Evolutionary conservation across 2,797 vertebrate species (phyloP).

Genomic region (Onychomys torridus): DNA sequence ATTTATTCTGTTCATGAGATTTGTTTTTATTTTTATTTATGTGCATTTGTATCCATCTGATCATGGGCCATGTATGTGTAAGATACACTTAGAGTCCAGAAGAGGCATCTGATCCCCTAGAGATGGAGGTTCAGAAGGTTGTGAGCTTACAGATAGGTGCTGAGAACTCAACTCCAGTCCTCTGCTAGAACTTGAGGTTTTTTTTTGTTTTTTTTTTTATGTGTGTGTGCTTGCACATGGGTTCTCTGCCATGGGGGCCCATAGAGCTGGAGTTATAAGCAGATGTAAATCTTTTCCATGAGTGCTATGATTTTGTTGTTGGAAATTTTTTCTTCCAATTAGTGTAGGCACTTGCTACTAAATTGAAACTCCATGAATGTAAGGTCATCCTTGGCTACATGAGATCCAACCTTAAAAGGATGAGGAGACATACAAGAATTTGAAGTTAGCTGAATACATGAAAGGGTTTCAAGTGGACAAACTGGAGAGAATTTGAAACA

Average conservation of each 20-base stretch:
- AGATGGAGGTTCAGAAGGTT: background rate
- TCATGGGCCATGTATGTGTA: rapidly evolving
- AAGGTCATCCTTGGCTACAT: background rate
- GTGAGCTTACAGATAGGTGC: background rate
- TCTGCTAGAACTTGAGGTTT: too few relatives aligned
- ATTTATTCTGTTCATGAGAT: background rate
- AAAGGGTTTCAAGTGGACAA: background rate
- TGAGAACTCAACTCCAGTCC: background rate
- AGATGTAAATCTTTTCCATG: background rate
- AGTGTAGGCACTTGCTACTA: background rate
- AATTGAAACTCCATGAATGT: background rate
- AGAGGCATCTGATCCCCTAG: background rate
- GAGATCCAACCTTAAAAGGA: background rate
- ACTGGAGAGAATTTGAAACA: background rate
- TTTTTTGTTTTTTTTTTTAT: background rate
- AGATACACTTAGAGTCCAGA: background rate
- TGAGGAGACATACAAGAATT: background rate
- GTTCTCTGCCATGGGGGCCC: too few relatives aligned
- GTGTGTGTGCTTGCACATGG: too few relatives aligned
- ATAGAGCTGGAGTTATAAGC: background rate
- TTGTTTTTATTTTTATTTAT: background rate
- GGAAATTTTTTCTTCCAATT: background rate
- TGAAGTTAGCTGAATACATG: background rate
- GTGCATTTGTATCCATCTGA: background rate
- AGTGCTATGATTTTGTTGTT: background rate